Base-by-base conservation (phyloP, 23 tunicate genomes). In the Aplidium turbinatum region DNA sequence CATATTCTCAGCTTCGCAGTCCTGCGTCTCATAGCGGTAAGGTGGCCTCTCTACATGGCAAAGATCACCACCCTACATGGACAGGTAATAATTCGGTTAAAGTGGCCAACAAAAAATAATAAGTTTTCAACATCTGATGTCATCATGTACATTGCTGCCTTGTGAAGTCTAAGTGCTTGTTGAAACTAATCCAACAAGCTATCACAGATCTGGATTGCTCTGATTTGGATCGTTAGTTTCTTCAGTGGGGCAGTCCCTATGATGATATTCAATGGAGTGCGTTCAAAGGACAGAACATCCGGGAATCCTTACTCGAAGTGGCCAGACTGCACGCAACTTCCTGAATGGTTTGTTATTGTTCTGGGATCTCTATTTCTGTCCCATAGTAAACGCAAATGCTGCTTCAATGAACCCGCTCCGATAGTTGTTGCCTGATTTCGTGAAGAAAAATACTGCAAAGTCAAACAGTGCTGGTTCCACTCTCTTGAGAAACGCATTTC, bases 1-100 rank as follows among this genome's bases (percentile, higher is more conserved):
- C 89, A 83, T 63, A 83, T 83, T 31, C 60, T 75, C 1, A 71
- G 74, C 18, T 83, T 83, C 46, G 81, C 89, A 1, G 18, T 75
- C 23, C 60, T 83, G 11, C 57, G 89, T 6, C 46, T 73, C 38
- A 75, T 75, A 31, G 57, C 68, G 7, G 64, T 83, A 13, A 47
- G 47, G 2, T 66, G 67, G 76, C 81, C 89, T 62, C 68, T 45
- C 16, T 42, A 6, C 23, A 6, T 55, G 22, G 6, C 20, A 55
- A 20, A 55, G 22, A 55, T n/a, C 25, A 55, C 62, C 20, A 55
- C 50, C 16, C 11, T 42, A 9, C 16, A 42, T 9, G 50, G 50
- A 42, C 50, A 16, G 16, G 16, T 9, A 42, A 9, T 42, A 42
- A n/a, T n/a, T n/a, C n/a, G n/a, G n/a, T n/a, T n/a, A n/a, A n/a